Percentiles rank a stretch among this genome's conserved stretches.
Evolutionary conservation across 2,113 vertebrate species (phyloP).

Genomic region (Colinus virginianus): DNA sequence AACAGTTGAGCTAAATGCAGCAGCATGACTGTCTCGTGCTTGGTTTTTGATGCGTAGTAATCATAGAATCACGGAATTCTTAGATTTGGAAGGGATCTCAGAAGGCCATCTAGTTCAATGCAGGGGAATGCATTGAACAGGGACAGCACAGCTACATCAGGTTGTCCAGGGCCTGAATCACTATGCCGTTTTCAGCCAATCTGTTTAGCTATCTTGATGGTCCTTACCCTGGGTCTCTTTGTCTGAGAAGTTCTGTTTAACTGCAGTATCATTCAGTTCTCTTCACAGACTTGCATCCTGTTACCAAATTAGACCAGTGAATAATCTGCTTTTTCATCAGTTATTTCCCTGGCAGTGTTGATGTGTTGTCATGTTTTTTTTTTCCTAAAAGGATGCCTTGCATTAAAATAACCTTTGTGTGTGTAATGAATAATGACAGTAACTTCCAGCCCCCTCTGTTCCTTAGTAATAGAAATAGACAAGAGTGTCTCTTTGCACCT

Average conservation of each 20-base stretch:
- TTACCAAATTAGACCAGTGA: not conserved
- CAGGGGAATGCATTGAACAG: too few relatives aligned
- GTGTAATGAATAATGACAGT: not conserved
- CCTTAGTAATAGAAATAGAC: not conserved
- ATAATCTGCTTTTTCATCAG: constrained; percentile 17
- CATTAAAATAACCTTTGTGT: not conserved
- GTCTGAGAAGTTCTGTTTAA: not conserved
- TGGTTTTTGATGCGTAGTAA: not conserved
- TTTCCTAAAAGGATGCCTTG: not conserved
- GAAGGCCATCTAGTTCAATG: too few relatives aligned
- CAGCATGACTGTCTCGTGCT: not conserved
- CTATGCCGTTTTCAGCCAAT: not conserved
- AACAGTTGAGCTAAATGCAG: not conserved
- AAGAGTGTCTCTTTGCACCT: not conserved
- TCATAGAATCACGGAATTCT: too few relatives aligned
- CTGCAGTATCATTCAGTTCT: not conserved
- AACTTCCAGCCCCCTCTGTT: constrained; percentile 23
- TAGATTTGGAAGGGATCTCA: too few relatives aligned
- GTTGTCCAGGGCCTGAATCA: not conserved
- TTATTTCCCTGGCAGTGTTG: not conserved
- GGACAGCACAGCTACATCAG: too few relatives aligned
- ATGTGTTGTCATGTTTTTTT: not conserved
- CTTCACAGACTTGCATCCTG: not conserved
- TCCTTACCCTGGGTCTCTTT: not conserved
- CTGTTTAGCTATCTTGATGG: not conserved